Evolutionary conservation across 1,140 invertebrate genomes (phyloP), one percentile per base, ranked within the genome.

Genomic region (Meloidogyne floridensis): DNA sequence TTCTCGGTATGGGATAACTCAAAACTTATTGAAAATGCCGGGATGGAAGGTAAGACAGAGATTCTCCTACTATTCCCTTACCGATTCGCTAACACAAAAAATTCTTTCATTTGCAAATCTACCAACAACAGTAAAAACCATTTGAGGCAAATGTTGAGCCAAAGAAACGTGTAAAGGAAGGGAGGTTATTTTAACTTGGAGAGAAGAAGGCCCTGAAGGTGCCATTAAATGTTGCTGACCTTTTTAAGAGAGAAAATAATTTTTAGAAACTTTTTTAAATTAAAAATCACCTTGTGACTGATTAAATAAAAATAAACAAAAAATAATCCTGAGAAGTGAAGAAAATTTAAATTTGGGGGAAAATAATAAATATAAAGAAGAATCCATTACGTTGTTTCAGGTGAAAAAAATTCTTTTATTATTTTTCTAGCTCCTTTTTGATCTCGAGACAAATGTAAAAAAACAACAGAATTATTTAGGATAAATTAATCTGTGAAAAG

Each of bases 121-220:
- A 47, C 88, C 88, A 18, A 89, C 72, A 82, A 88, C 85, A 70
- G 85, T 90, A 89, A 89, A 89, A 18, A 86, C 85, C 43, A 89
- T 86, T 84, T 89, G 81, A 74, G 75, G 82, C 10, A 89, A 83
- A 69, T 90, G 88, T 73, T 87, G 83, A 10, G 88, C 86, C 75
- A 83, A 87, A 15, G 88, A 73, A 10, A 90, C 88, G 32, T 76
- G 87, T 59, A 90, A 90, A 9, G 89, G 87, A 71, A 87, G 82
- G 43, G 83, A 84, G 7, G 89, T 83, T 56, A 89, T 90, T 79
- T 89, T 89, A 13, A 89, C 88, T 85, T 89, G 88, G 32, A 86
- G 88, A 15, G 54, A 54, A n/a, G 80, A 54, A 8, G 15, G 0
- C 4, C 59, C 59, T 8, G 81, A 83, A 54, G 81, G 65, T 43